Evolutionary conservation across 2,888 invertebrate species (phyloP).

Genomic region (Rhagonycha lutea): DNA sequence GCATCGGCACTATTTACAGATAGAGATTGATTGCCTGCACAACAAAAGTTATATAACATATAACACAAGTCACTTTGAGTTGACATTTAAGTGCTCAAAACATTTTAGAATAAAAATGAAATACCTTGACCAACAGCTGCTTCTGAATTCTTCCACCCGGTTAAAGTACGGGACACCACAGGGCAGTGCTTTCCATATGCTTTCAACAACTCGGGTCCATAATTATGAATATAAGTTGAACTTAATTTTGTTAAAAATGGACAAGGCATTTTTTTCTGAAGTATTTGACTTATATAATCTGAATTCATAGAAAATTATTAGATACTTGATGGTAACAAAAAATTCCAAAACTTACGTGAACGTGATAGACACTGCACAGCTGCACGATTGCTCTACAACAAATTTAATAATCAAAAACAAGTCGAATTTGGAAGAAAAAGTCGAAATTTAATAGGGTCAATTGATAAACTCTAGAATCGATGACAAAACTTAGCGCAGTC

Average conservation of each 20-base stretch:
- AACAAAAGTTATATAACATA: neutral
- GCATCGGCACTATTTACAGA: slow-evolving; percentile 46
- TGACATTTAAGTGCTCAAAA: neutral
- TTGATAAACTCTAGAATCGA: neutral
- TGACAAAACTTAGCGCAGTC: neutral
- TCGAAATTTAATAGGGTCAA: slow-evolving; percentile 17
- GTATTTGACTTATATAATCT: slow-evolving; percentile 18
- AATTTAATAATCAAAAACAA: slow-evolving; percentile 6
- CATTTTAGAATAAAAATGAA: neutral
- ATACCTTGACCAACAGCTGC: slow-evolving; percentile 38
- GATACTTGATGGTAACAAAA: neutral
- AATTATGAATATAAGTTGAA: slow-evolving; percentile 79
- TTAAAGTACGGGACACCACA: slow-evolving; percentile 65
- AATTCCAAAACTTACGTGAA: neutral
- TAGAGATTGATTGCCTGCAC: neutral
- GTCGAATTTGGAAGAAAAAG: slow-evolving; percentile 8
- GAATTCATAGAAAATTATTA: neutral
- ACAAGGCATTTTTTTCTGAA: slow-evolving; percentile 73
- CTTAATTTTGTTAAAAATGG: slow-evolving; percentile 84
- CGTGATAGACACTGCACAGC: slow-evolving; percentile 9
- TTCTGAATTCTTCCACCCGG: slow-evolving; percentile 37
- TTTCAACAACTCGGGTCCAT: slow-evolving; percentile 75
- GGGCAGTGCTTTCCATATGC: slow-evolving; percentile 84
- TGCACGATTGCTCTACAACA: slow-evolving; percentile 13
- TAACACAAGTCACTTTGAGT: neutral